These are phyloP conservation scores for Pilophorus perplexus DNA, from an alignment of 2,888 invertebrate genomes.

Conservation along the genomic window DNA sequence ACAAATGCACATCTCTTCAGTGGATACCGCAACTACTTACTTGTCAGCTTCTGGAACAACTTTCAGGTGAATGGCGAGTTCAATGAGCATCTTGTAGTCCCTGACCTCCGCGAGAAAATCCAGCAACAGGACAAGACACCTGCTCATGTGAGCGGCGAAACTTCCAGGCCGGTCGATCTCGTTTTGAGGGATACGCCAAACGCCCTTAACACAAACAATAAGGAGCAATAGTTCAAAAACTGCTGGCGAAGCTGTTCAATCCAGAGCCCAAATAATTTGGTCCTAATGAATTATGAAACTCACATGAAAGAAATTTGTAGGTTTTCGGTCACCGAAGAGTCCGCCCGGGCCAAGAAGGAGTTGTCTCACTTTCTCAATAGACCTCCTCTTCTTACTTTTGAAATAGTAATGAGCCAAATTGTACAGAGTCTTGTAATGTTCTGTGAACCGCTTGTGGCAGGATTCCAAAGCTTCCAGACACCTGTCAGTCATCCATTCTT, in stretches of 20 bases:
- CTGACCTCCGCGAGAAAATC: slow-evolving; percentile 75
- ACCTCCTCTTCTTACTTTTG: slow-evolving; percentile 66
- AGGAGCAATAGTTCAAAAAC: background rate
- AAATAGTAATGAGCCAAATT: slow-evolving; percentile 81
- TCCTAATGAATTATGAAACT: slow-evolving; percentile 50
- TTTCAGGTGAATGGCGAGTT: slow-evolving; percentile 73
- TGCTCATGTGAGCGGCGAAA: slow-evolving; percentile 86
- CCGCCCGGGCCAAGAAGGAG: slow-evolving; percentile 71
- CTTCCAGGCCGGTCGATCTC: slow-evolving; percentile 92
- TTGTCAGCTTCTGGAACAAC: slow-evolving; percentile 83
- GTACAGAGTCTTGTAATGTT: slow-evolving; percentile 91
- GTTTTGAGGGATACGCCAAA: slow-evolving; percentile 85
- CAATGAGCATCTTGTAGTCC: slow-evolving; percentile 76
- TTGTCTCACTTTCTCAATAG: slow-evolving; percentile 68
- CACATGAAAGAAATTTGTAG: slow-evolving; percentile 84
- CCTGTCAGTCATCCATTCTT: slow-evolving; percentile 57
- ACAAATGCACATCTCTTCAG: too few species aligned
- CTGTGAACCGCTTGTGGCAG: slow-evolving; percentile 80
- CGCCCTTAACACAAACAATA: slow-evolving; percentile 59
- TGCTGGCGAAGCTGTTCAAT: background rate
- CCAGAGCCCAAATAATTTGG: too few species aligned
- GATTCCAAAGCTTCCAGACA: slow-evolving; percentile 78
- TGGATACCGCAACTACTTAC: too few species aligned
- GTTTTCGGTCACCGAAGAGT: slow-evolving; percentile 80
- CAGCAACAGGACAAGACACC: slow-evolving; percentile 76